phyloP scores from a whole-genome alignment of 2,113 vertebrate species.

The Varanus komodoensis region DNA sequence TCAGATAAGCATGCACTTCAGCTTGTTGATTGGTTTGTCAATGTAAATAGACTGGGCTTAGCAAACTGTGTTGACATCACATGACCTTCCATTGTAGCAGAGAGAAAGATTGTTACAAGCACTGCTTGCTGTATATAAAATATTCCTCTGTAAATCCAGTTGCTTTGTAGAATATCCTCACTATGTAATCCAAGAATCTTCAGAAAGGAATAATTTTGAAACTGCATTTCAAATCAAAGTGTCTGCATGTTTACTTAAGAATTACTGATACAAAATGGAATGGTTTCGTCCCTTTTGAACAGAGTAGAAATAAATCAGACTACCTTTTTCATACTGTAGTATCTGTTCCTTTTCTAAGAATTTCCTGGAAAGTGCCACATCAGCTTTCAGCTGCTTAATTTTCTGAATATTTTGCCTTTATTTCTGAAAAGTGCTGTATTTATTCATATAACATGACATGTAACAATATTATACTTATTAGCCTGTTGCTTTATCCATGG shows the following conservation, averaged over 20 bases:
- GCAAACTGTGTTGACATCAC: neutral
- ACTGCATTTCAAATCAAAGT: neutral
- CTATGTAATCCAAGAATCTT: neutral
- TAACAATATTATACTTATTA: slow-evolving; percentile 68
- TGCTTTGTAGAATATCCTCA: neutral
- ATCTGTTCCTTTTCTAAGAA: slow-evolving; percentile 47
- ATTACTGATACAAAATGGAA: slow-evolving; percentile 54
- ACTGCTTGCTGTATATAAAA: neutral
- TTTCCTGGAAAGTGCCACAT: slow-evolving; percentile 61
- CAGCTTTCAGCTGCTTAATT: slow-evolving; percentile 57
- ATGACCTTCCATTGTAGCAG: neutral
- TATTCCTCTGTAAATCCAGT: neutral
- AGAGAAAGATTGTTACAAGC: neutral
- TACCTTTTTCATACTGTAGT: slow-evolving; percentile 29
- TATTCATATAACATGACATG: slow-evolving; percentile 64
- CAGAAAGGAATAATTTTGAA: slow-evolving; percentile 1
- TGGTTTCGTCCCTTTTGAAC: slow-evolving; percentile 32
- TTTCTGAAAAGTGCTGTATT: slow-evolving; percentile 58
- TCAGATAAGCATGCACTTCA: neutral
- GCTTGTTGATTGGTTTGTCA: neutral
- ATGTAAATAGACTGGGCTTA: neutral
- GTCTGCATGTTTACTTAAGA: slow-evolving; percentile 30
- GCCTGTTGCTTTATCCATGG: slow-evolving; percentile 65
- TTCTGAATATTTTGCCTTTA: slow-evolving; percentile 53
- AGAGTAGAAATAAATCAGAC: slow-evolving; percentile 63